These are phyloP conservation scores for Anabacerthia variegaticeps DNA, from an alignment of 2,797 vertebrate genomes.

Conservation along the genomic window DNA sequence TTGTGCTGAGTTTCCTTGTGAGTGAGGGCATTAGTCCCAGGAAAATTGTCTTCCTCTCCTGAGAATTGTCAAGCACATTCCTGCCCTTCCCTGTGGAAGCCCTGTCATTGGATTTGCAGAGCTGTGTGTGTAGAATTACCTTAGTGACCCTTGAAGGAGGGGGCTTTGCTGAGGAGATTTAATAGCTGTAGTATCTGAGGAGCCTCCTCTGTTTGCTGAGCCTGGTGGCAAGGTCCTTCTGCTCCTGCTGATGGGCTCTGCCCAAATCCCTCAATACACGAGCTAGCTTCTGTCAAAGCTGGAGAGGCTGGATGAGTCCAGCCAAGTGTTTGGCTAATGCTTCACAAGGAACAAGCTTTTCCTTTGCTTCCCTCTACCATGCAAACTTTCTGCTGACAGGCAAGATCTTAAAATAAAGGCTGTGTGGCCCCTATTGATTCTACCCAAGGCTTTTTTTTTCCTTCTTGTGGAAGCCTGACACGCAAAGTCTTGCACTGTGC, in stretches of 20 bases:
- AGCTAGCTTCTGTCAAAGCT: background rate
- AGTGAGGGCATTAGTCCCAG: background rate
- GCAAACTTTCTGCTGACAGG: background rate
- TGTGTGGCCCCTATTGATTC: background rate
- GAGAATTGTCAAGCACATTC: background rate
- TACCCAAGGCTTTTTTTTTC: background rate
- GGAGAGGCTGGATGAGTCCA: background rate
- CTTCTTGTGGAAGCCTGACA: background rate
- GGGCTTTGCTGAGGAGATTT: background rate
- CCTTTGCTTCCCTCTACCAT: background rate
- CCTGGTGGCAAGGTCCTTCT: background rate
- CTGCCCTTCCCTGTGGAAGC: background rate
- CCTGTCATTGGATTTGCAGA: background rate
- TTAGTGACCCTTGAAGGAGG: fast-evolving
- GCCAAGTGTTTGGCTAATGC: background rate
- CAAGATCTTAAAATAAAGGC: background rate
- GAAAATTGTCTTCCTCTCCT: background rate
- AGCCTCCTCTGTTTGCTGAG: background rate
- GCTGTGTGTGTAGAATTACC: background rate
- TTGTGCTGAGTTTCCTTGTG: background rate
- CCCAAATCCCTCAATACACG: background rate
- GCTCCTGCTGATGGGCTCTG: background rate
- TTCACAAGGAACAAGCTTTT: background rate
- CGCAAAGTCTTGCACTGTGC: background rate
- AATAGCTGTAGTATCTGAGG: background rate